These are phyloP conservation scores for Siphonodentalium dalli DNA, from an alignment of 2,888 invertebrate species.

Conservation along the genomic window DNA sequence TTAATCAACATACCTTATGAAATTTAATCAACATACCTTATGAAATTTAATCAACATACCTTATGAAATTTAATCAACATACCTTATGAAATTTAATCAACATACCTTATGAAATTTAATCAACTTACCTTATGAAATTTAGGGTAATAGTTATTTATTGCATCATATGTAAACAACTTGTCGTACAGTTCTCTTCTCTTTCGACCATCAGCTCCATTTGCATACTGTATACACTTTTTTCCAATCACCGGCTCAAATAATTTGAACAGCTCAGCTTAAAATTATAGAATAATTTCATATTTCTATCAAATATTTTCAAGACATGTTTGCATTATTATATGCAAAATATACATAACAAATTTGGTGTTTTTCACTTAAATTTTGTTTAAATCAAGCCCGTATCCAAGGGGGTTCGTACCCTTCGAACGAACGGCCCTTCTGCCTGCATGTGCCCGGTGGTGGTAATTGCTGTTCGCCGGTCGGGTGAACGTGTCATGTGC, in stretches of 20 bases:
- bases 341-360: no score
- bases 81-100: neutral
- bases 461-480: no score
- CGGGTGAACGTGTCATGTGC: no score
- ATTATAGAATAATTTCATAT: neutral
- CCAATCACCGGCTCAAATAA: conserved; percentile 54
- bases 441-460: no score
- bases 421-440: no score
- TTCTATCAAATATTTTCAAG: no score
- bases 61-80: neutral
- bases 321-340: no score
- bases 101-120: neutral
- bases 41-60: neutral
- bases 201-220: conserved; percentile 55
- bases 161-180: conserved; percentile 39
- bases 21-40: neutral
- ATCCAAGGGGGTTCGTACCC: no score
- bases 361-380: no score
- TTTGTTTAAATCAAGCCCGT: no score
- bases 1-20: neutral
- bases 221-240: conserved; percentile 45
- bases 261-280: conserved; percentile 50
- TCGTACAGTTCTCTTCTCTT: conserved; percentile 49
- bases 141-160: conserved; percentile 31
- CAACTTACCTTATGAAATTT: conserved; percentile 41